Conservation (phyloP, 2,113 vertebrate species). For the Progne subis region DNA sequence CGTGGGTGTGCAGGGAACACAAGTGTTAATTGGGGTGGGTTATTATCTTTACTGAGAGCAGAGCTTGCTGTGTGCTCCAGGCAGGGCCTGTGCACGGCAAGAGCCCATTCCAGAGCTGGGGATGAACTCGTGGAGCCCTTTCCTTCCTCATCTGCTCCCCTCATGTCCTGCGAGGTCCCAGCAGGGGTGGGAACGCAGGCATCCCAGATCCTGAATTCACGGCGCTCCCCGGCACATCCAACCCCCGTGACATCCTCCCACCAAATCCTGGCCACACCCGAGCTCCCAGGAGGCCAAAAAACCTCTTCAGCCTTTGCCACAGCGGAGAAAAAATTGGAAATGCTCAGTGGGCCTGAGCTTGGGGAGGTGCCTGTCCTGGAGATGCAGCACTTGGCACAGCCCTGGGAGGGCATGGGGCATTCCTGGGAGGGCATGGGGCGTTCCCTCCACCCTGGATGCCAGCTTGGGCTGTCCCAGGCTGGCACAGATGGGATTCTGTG, state of each 20-base stretch:
- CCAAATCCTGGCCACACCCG: not conserved
- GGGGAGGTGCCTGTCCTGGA: not conserved
- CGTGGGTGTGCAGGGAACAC: not conserved
- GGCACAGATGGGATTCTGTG: not conserved
- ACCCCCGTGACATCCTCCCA: not conserved
- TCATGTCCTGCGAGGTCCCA: accelerated
- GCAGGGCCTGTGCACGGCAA: not conserved
- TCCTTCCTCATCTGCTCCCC: not conserved
- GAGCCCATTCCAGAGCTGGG: not conserved
- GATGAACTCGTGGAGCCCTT: not conserved
- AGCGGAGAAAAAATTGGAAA: not conserved
- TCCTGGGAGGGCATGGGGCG: not conserved
- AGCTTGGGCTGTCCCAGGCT: not conserved
- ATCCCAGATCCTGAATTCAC: not conserved
- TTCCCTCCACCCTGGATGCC: not conserved
- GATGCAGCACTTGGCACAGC: not conserved
- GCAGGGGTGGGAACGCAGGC: not conserved
- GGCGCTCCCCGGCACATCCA: no score
- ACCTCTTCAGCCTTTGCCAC: not conserved
- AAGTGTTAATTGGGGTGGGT: not conserved
- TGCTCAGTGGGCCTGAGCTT: not conserved
- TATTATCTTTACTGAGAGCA: not conserved
- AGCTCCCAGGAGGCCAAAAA: not conserved
- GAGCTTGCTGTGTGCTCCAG: not conserved
- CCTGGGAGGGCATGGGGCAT: not conserved